Conservation (phyloP, 2,888 invertebrate genomes). For the Nineta flava region DNA sequence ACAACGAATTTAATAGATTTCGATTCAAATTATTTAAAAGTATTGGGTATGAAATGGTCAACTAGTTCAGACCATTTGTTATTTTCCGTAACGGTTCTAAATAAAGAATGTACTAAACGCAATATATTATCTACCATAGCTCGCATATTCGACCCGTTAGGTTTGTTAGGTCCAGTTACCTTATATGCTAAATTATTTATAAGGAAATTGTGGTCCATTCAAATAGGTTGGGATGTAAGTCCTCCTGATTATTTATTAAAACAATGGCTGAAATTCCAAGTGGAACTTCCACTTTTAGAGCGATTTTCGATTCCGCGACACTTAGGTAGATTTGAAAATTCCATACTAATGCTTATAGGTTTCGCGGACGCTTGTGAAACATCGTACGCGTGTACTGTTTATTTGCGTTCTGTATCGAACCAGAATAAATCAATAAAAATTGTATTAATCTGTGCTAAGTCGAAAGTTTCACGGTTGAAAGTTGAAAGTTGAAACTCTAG, state of each 20-base stretch:
- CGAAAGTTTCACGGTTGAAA: conserved; percentile 10
- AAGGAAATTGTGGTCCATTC: conserved; percentile 7
- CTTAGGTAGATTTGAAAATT: neutral
- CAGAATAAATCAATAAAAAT: neutral
- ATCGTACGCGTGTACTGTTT: conserved; percentile 10
- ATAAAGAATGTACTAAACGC: too few species aligned
- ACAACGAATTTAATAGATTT: neutral
- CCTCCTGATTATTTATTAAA: conserved; percentile 6
- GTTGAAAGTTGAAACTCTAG: conserved; percentile 9
- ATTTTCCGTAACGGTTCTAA: too few species aligned
- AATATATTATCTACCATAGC: too few species aligned
- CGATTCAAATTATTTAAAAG: neutral
- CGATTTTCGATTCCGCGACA: conserved; percentile 5
- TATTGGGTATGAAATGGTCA: neutral
- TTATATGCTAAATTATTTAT: conserved; percentile 8
- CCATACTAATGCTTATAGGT: conserved; percentile 7
- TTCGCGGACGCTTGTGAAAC: conserved; percentile 10
- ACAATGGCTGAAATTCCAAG: too few species aligned
- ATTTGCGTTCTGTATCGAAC: conserved; percentile 8
- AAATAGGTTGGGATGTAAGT: conserved; percentile 8
- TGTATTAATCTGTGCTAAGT: conserved; percentile 8
- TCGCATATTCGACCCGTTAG: too few species aligned
- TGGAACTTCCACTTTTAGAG: too few species aligned
- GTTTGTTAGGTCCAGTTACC: too few species aligned
- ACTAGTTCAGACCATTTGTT: neutral